Evolutionary conservation across 1,140 invertebrate species (phyloP).

Genomic region (Drosophila repleta): DNA sequence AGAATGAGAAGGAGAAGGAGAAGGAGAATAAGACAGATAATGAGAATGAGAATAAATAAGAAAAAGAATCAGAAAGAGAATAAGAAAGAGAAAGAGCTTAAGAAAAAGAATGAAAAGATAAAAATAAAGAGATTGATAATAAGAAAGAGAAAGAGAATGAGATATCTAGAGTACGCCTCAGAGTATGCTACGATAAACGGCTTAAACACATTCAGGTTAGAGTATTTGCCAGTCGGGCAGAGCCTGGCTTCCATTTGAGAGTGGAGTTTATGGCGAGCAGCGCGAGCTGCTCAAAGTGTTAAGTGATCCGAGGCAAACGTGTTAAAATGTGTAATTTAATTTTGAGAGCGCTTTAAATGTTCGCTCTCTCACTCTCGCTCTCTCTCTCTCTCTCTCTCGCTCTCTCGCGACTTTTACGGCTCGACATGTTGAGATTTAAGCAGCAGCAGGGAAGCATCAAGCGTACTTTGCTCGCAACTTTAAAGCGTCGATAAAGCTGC

Average conservation of each 20-base stretch:
- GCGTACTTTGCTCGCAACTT: conserved; percentile 7
- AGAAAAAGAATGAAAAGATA: too few relatives aligned
- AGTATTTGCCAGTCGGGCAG: neutral
- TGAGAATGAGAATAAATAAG: too few relatives aligned
- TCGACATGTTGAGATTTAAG: conserved; percentile 44
- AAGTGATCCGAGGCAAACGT: conserved; percentile 53
- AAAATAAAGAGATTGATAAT: too few relatives aligned
- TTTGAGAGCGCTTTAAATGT: conserved; percentile 39
- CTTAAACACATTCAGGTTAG: neutral
- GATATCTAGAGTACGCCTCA: too few relatives aligned
- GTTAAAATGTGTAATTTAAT: conserved; percentile 70
- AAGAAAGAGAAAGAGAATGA: too few relatives aligned
- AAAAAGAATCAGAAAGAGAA: too few relatives aligned
- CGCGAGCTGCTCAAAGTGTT: conserved; percentile 43
- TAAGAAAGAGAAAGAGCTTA: too few relatives aligned
- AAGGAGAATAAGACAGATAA: too few relatives aligned
- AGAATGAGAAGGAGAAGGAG: too few relatives aligned
- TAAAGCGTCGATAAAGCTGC: conserved; percentile 38
- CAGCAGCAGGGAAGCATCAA: conserved; percentile 19
- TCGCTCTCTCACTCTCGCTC: neutral
- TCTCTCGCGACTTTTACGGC: conserved; percentile 33
- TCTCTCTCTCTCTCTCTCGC: neutral
- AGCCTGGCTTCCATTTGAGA: neutral
- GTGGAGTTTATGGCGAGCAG: conserved; percentile 26
- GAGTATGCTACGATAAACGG: too few relatives aligned